Conservation (phyloP, 53 echinoderm and acorn worm species). For the Actinopyga echinites region DNA sequence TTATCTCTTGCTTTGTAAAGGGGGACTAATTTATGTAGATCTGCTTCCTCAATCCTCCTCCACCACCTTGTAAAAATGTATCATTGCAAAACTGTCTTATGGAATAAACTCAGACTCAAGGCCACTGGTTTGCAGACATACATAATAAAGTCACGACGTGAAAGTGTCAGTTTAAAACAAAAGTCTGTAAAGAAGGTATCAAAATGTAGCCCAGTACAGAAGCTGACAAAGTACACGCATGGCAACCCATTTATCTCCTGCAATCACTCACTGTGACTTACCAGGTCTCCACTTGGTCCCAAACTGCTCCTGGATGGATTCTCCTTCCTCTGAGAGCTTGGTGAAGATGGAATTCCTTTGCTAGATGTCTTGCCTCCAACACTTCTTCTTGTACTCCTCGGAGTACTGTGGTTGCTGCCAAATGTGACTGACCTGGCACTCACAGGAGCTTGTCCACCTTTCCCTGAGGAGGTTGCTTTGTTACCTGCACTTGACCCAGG, state of each 20-base stretch:
- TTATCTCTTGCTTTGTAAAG: too few species aligned
- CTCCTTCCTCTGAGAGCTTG: neutral
- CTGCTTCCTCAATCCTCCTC: too few species aligned
- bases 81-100: too few species aligned
- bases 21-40: too few species aligned
- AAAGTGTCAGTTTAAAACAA: too few species aligned
- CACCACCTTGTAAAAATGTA: too few species aligned
- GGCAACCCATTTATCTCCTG: too few species aligned
- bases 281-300: constrained; percentile 38
- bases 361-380: neutral
- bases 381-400: constrained; percentile 16
- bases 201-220: too few species aligned
- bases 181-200: neutral
- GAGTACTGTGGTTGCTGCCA: constrained; percentile 13
- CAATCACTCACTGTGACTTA: neutral
- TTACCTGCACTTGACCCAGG: constrained; percentile 45
- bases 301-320: neutral
- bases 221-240: too few species aligned
- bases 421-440: constrained; percentile 34
- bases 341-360: neutral
- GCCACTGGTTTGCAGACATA: too few species aligned
- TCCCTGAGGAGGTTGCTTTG: constrained; percentile 1
- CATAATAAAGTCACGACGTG: too few species aligned
- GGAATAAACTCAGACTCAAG: too few species aligned
- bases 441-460: neutral